These are phyloP conservation scores for Paratrypauchen microcephalus DNA, from an alignment of 2,797 vertebrate species.

Conservation along the genomic window DNA sequence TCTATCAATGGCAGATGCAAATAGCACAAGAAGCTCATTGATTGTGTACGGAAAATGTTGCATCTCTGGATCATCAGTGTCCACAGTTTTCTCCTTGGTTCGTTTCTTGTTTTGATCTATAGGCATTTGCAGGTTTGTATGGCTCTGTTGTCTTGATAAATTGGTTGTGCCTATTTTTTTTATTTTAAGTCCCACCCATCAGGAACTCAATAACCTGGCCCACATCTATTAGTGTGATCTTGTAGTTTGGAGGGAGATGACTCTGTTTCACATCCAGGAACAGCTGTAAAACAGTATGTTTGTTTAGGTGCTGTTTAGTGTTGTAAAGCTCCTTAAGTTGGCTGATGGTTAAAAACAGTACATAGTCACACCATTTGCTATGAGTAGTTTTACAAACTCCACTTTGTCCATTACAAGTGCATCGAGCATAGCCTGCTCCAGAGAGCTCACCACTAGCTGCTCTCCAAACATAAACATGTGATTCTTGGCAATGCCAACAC, in stretches of 20 bases:
- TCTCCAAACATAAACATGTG: slow-evolving; percentile 99
- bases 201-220: slow-evolving; percentile 95
- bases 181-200: slow-evolving; percentile 98
- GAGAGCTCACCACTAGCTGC: slow-evolving; percentile 95
- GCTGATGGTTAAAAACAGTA: slow-evolving; percentile 97
- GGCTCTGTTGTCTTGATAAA: slow-evolving; percentile 99
- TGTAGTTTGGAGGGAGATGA: slow-evolving; percentile 96
- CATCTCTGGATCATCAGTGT: slow-evolving; percentile 97
- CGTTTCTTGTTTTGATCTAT: slow-evolving; percentile 92
- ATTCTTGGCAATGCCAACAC: slow-evolving; percentile 98
- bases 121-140: slow-evolving; percentile 89
- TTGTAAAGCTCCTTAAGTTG: slow-evolving; percentile 98
- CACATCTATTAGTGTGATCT: slow-evolving; percentile 95
- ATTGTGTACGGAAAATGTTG: slow-evolving; percentile 95
- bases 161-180: slow-evolving; percentile 97
- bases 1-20: slow-evolving; percentile 95
- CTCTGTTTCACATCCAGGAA: slow-evolving; percentile 98
- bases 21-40: slow-evolving; percentile 96
- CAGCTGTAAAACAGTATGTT: slow-evolving; percentile 93
- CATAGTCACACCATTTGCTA: slow-evolving; percentile 99
- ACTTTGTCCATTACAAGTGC: slow-evolving; percentile 98
- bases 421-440: slow-evolving; percentile 98
- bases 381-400: slow-evolving; percentile 97
- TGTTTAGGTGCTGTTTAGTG: slow-evolving; percentile 93
- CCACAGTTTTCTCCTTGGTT: slow-evolving; percentile 96